Evolutionary conservation across 2,888 invertebrate species (phyloP).

Genomic region (Trichopoda pennipes): DNA sequence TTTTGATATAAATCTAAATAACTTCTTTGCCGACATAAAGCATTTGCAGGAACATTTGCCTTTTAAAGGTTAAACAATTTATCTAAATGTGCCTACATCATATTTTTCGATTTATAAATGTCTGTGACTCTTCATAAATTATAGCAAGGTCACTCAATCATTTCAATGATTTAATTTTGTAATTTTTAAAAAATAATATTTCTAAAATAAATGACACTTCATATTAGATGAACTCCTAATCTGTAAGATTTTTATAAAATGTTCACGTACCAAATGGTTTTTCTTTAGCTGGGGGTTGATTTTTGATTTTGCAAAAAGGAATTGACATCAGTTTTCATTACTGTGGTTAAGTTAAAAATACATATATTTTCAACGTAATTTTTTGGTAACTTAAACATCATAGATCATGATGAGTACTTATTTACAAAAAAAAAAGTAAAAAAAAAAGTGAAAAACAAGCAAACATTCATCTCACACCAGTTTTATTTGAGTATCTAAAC

Average conservation of each 20-base stretch:
- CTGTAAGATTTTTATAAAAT: slow-evolving; percentile 22
- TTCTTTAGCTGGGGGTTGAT: no score
- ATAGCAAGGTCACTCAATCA: slow-evolving; percentile 7
- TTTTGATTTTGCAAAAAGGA: no score
- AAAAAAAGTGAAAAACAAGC: no score
- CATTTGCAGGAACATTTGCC: no score
- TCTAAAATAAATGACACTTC: slow-evolving; percentile 18
- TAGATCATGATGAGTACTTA: neutral
- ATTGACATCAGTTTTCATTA: slow-evolving; percentile 57
- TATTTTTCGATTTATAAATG: no score
- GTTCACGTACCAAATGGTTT: slow-evolving; percentile 43
- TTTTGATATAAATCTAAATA: no score
- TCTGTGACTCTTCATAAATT: neutral
- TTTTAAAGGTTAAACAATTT: no score
- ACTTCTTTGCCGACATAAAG: no score
- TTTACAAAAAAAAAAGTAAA: no score
- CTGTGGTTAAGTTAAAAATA: slow-evolving; percentile 24
- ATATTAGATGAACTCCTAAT: neutral
- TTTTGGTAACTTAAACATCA: slow-evolving; percentile 2
- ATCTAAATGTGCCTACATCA: no score
- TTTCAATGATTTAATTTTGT: slow-evolving; percentile 32
- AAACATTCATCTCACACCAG: no score
- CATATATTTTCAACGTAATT: slow-evolving; percentile 32
- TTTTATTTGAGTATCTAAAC: no score
- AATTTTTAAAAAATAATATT: slow-evolving; percentile 23